A percentile compares a stretch with the other conserved stretches of the same genome.
Evolutionary conservation across 2,888 invertebrate genomes (phyloP).

Genomic region (Agriotes lineatus): DNA sequence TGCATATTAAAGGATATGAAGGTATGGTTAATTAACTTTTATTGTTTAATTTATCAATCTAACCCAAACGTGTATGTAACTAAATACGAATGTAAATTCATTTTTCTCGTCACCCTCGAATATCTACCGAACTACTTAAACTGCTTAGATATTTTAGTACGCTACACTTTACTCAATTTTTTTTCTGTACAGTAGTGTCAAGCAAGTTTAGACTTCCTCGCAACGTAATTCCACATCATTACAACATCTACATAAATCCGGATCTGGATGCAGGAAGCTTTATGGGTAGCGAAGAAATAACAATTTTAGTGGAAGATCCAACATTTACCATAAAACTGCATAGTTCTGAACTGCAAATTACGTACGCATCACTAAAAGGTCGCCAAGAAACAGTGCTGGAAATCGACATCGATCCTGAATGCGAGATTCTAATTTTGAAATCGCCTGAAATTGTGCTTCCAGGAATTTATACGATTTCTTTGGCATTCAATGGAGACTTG

Average conservation of each 20-base stretch:
- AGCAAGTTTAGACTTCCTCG: background rate
- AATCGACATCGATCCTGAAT: background rate
- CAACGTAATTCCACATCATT: background rate
- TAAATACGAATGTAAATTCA: too few relatives aligned
- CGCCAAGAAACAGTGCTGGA: background rate
- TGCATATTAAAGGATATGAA: too few relatives aligned
- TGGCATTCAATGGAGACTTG: background rate
- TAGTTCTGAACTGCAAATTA: constrained; percentile 7
- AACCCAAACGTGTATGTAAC: too few relatives aligned
- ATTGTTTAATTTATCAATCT: too few relatives aligned
- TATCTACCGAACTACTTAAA: too few relatives aligned
- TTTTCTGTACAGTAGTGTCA: background rate
- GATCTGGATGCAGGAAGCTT: background rate
- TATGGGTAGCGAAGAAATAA: constrained; percentile 10
- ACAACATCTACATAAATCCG: constrained; percentile 6
- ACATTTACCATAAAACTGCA: background rate
- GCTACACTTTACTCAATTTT: too few relatives aligned
- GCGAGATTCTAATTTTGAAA: background rate
- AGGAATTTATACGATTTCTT: background rate
- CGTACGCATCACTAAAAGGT: background rate
- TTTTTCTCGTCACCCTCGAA: too few relatives aligned
- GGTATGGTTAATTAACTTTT: too few relatives aligned
- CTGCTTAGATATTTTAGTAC: too few relatives aligned
- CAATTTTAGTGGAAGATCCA: background rate
- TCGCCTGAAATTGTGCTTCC: background rate